phyloP scores from a whole-genome alignment of 2,888 invertebrate species.

The Petrolisthes cinctipes region DNA sequence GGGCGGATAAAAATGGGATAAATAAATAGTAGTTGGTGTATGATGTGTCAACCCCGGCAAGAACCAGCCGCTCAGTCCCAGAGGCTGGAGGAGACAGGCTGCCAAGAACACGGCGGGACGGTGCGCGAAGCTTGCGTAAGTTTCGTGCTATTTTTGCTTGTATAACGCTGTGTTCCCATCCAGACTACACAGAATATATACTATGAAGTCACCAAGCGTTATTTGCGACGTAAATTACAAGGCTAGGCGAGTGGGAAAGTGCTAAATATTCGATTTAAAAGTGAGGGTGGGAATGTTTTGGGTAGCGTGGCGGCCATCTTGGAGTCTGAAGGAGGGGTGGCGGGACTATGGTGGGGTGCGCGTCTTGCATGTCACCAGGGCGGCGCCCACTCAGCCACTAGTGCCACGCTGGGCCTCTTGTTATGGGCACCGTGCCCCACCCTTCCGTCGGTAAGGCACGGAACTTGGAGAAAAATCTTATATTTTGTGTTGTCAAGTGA shows the following conservation, averaged over 20 bases:
- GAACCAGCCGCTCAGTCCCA: conserved; percentile 54
- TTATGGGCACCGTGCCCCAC: conserved; percentile 1
- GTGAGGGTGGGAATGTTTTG: conserved; percentile 14
- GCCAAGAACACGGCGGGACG: conserved; percentile 53
- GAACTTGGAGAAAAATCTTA: too few relatives aligned
- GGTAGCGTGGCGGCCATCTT: conserved; percentile 45
- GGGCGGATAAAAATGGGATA: background rate
- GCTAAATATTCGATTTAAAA: conserved; percentile 9
- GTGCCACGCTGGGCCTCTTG: conserved; percentile 17
- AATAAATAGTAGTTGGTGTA: background rate
- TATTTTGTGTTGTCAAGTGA: too few relatives aligned
- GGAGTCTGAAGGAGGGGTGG: conserved; percentile 47
- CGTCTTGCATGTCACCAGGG: conserved; percentile 52
- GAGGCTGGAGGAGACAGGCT: conserved; percentile 58
- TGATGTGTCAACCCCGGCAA: conserved; percentile 4
- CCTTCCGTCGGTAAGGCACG: conserved; percentile 29
- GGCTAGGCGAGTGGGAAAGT: background rate
- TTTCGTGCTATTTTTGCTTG: conserved; percentile 26
- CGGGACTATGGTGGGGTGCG: conserved; percentile 33
- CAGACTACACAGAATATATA: conserved; percentile 2
- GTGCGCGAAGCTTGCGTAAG: conserved; percentile 60
- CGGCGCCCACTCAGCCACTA: conserved; percentile 49
- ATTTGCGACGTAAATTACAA: background rate
- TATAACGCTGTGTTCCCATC: background rate
- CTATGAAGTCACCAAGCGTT: conserved; percentile 20